A percentile compares a stretch with the other conserved stretches of the same genome.
phyloP scores from a whole-genome alignment of 2,888 invertebrate genomes.

The Cheiracanthium punctorium region DNA sequence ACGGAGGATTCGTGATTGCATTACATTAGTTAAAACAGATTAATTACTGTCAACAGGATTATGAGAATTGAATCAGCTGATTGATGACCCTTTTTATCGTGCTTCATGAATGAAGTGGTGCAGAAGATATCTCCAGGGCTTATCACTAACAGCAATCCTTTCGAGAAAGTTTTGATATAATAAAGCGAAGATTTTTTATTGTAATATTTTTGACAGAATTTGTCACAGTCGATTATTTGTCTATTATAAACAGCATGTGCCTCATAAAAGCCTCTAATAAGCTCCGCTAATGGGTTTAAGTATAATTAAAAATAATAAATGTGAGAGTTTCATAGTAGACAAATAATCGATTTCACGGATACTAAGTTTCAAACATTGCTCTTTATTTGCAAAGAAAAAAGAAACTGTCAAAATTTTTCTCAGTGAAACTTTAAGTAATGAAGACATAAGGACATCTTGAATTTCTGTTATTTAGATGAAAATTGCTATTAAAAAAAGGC shows the following conservation, averaged over 20 bases:
- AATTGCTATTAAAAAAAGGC: too few species aligned
- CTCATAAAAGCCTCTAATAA: too few species aligned
- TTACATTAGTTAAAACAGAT: constrained; percentile 10
- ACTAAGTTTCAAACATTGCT: too few species aligned
- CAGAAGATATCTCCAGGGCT: neutral
- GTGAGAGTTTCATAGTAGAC: too few species aligned
- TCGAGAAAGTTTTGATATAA: neutral
- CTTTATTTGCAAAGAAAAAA: too few species aligned
- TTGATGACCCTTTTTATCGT: constrained; percentile 7
- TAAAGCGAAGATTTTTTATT: neutral
- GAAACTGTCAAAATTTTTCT: too few species aligned
- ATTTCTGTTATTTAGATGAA: too few species aligned
- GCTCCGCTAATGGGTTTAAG: too few species aligned
- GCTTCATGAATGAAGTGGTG: constrained; percentile 8
- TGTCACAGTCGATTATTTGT: neutral
- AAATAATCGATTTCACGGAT: too few species aligned
- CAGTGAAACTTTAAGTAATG: too few species aligned
- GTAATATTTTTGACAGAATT: neutral
- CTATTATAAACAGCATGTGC: neutral
- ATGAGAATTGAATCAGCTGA: neutral
- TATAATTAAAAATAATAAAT: too few species aligned
- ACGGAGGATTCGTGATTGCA: neutral
- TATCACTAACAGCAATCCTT: neutral
- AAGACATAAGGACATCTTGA: too few species aligned
- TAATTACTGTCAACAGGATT: constrained; percentile 7